Conservation (phyloP, 1,140 invertebrate species). For the Drosophila equinoxialis region DNA sequence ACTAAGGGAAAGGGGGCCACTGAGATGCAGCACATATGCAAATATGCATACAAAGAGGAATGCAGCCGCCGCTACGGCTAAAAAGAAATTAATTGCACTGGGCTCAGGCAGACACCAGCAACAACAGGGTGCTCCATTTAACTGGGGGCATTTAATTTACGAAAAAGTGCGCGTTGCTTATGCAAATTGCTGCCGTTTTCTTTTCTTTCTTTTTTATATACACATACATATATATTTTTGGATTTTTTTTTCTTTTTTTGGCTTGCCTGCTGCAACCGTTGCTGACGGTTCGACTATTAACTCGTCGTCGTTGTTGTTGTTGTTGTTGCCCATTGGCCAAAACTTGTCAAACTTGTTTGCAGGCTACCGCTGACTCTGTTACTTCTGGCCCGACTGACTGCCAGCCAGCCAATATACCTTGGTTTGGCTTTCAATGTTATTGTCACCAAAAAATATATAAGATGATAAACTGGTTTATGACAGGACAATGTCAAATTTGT, state of each 20-base stretch:
- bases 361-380: conserved; percentile 40
- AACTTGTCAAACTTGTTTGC: conserved; percentile 78
- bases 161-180: conserved; percentile 81
- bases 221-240: conserved; percentile 23
- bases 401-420: conserved; percentile 4
- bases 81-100: conserved; percentile 81
- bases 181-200: conserved; percentile 65
- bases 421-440: conserved; percentile 72
- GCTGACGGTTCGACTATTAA: conserved; percentile 58
- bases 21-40: conserved; percentile 62
- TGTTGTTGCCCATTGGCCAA: conserved; percentile 73
- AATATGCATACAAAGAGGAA: conserved; percentile 77
- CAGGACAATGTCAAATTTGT: conserved; percentile 77
- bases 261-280: conserved; percentile 59
- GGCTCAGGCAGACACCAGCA: conserved; percentile 56
- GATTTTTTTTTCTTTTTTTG: background rate
- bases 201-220: conserved; percentile 27
- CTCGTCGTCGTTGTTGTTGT: conserved; percentile 7
- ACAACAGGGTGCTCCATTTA: conserved; percentile 78
- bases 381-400: background rate
- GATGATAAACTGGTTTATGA: conserved; percentile 75
- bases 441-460: conserved; percentile 70
- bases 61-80: conserved; percentile 76
- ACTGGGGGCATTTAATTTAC: conserved; percentile 75
- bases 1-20: conserved; percentile 36